These are phyloP conservation scores for Sapajus apella DNA, from an alignment of 2,113 vertebrate genomes.

Conservation along the genomic window DNA sequence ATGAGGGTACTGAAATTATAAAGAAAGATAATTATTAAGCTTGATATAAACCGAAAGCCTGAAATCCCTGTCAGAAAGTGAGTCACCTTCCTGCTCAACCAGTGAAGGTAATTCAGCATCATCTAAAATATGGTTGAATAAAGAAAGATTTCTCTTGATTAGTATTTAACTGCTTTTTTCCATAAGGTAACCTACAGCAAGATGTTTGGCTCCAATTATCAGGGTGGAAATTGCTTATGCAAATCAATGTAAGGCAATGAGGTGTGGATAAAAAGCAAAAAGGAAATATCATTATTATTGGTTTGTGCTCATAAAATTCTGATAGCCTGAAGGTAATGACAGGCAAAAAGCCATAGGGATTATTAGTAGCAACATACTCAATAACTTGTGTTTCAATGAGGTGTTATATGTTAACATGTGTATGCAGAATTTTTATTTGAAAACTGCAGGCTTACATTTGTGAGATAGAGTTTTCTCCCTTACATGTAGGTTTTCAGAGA, in stretches of 20 bases:
- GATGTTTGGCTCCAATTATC: slow-evolving; percentile 77
- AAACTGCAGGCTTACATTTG: background rate
- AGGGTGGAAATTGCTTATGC: slow-evolving; percentile 77
- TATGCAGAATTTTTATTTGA: slow-evolving; percentile 52
- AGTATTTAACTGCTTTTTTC: slow-evolving; percentile 73
- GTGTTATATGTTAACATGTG: slow-evolving; percentile 22
- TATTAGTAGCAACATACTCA: slow-evolving; percentile 53
- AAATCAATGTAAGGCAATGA: slow-evolving; percentile 79
- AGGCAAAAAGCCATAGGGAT: slow-evolving; percentile 40
- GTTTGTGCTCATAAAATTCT: slow-evolving; percentile 74
- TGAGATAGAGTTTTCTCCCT: background rate
- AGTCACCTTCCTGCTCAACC: slow-evolving; percentile 73
- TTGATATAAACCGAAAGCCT: slow-evolving; percentile 29
- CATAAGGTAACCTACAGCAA: slow-evolving; percentile 68
- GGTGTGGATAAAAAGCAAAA: slow-evolving; percentile 75
- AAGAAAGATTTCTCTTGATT: slow-evolving; percentile 62
- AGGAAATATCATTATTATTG: slow-evolving; percentile 77
- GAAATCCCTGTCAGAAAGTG: slow-evolving; percentile 31
- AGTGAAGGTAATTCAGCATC: slow-evolving; percentile 43
- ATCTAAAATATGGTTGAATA: slow-evolving; percentile 62
- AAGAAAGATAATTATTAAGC: slow-evolving; percentile 53
- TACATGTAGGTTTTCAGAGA: background rate
- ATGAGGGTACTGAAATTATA: slow-evolving; percentile 52
- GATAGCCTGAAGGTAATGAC: slow-evolving; percentile 63
- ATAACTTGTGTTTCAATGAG: slow-evolving; percentile 16